phyloP scores from a whole-genome alignment of 1,140 invertebrate genomes.

The Cotesia glomerata region DNA sequence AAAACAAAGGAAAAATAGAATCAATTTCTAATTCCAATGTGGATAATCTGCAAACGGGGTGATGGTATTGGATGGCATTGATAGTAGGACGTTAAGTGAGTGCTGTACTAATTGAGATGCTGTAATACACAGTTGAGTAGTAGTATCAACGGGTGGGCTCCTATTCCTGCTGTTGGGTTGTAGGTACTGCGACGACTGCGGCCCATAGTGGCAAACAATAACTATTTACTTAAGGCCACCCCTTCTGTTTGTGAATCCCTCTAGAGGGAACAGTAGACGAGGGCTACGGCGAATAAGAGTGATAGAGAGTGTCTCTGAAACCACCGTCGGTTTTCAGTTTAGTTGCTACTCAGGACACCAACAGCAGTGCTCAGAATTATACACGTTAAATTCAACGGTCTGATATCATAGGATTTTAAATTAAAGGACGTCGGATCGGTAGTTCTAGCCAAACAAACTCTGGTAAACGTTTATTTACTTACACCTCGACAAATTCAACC shows the following conservation, averaged over 20 bases:
- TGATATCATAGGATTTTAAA: conserved; percentile 55
- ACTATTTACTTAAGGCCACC: conserved; percentile 60
- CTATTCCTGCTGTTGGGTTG: neutral
- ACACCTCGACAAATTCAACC: conserved; percentile 59
- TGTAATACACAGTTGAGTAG: neutral
- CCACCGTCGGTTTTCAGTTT: conserved; percentile 28
- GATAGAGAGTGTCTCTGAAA: conserved; percentile 26
- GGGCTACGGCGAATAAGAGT: conserved; percentile 36
- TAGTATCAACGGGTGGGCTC: conserved; percentile 4
- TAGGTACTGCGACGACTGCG: conserved; percentile 33
- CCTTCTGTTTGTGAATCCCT: conserved; percentile 56
- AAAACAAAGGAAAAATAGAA: too few relatives aligned
- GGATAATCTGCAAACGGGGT: conserved; percentile 33
- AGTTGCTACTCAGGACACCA: conserved; percentile 2
- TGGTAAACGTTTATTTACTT: conserved; percentile 51
- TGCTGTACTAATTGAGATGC: conserved; percentile 54
- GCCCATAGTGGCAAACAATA: conserved; percentile 52
- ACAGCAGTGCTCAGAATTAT: neutral
- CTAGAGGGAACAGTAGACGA: conserved; percentile 34
- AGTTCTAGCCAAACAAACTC: conserved; percentile 57
- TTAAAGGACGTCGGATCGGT: conserved; percentile 57
- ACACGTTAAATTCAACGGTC: neutral
- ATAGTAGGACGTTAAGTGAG: conserved; percentile 50
- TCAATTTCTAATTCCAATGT: neutral
- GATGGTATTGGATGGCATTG: conserved; percentile 41